Base-by-base conservation (phyloP, 1,140 invertebrate species). In the Harlomillsia oculata region DNA sequence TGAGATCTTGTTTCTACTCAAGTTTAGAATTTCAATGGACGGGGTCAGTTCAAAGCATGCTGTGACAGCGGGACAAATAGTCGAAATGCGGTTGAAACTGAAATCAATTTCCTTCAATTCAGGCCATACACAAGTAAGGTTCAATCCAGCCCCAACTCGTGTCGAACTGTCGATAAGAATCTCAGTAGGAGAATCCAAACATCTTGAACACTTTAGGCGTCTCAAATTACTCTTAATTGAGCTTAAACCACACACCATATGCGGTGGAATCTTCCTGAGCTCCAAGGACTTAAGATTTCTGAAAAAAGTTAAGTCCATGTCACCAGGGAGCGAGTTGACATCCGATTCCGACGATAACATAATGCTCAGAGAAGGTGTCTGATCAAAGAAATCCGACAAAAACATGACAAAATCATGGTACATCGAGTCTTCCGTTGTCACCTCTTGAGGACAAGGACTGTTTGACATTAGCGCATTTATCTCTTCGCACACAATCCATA, bases 301-400 rank as follows among this genome's bases (percentile, higher is more conserved):
- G 43, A 65, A 65, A 14, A 45, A 45, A 13, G 20, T 49, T 16
- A 65, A 36, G 43, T 65, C 64, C 8, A 62, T 23, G 26, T 28
- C 49, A 6, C 53, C 28, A 11, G 34, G 37, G 13, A 37, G 36
- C 9, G 37, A 30, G 41, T 30, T 45, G 2, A 51, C 21, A 14
- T 18, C 25, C 5, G 28, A 11, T 48, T n/a, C 21, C 13, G 28
- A n/a, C 0, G 60, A 46, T 11, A 51, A 28, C 2, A 26, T 34
- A 5, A 65, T 54, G 32, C 53, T 56, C 8, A 65, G 46, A 25
- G 60, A 54, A n/a, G 64, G 64, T 8, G 60, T 65, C n/a, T 62
- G 60, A 11, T 55, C 44, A 41, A 62, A 60, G 20, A 65, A 48
- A 41, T 65, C 64, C 1, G 50, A 36, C 2, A 65, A 20, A 41